phyloP scores from a whole-genome alignment of 2,113 vertebrate species.

The Bambusicola thoracicus region DNA sequence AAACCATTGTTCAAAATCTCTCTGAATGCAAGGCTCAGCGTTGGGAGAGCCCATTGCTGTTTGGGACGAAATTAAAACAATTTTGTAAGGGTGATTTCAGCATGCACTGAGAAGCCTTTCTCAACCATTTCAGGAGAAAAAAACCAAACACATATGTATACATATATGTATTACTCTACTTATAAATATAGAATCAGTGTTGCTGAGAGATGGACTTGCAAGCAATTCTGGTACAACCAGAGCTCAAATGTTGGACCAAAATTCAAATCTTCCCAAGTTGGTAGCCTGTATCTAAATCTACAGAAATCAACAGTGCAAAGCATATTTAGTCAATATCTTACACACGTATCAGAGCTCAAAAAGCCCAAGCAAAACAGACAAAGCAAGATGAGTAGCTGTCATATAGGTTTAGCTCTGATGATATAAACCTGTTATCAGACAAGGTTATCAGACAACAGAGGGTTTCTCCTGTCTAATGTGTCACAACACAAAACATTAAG shows the following conservation, averaged over 20 bases:
- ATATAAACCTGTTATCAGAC: background rate
- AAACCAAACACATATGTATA: background rate
- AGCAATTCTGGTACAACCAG: background rate
- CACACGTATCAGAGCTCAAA: background rate
- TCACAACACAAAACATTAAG: background rate
- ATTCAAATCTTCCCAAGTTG: background rate
- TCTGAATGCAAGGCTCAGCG: background rate
- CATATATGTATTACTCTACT: background rate
- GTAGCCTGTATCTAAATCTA: background rate
- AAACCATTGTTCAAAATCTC: background rate
- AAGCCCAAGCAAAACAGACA: background rate
- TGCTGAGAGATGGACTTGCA: background rate
- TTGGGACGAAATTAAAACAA: background rate
- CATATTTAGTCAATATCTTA: background rate
- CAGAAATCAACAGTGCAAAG: background rate
- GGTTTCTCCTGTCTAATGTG: conserved; percentile 10
- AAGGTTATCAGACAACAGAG: background rate
- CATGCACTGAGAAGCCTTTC: background rate
- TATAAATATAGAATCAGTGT: background rate
- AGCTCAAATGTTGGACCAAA: background rate
- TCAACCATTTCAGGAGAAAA: background rate
- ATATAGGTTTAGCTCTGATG: background rate
- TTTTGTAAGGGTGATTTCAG: background rate
- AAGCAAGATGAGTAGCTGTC: background rate
- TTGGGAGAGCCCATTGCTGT: background rate